Conservation (phyloP, 2,113 vertebrate species). For the Pachyramphus minor region DNA sequence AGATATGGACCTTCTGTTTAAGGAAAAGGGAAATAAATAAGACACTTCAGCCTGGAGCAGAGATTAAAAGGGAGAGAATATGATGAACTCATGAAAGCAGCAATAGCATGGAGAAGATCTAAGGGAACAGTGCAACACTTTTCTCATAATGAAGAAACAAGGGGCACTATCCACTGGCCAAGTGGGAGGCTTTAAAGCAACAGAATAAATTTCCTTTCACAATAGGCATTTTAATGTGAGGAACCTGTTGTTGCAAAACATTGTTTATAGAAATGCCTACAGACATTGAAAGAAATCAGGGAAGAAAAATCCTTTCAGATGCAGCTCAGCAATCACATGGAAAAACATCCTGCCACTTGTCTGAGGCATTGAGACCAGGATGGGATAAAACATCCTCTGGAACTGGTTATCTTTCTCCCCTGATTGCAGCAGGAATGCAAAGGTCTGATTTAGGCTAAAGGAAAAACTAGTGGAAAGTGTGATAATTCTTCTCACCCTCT, state of each 20-base stretch:
- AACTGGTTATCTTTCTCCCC: background rate
- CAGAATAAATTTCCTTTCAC: background rate
- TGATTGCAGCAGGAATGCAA: background rate
- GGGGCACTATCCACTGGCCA: background rate
- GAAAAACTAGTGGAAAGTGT: background rate
- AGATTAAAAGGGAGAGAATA: background rate
- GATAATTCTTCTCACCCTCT: background rate
- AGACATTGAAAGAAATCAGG: background rate
- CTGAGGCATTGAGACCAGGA: background rate
- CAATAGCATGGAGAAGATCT: background rate
- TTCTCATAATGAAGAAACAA: background rate
- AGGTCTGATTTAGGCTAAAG: background rate
- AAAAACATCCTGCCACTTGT: background rate
- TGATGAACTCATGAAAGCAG: background rate
- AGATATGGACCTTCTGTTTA: background rate
- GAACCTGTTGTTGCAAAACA: background rate
- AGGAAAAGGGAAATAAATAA: background rate
- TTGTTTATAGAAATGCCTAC: background rate
- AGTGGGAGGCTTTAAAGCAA: background rate
- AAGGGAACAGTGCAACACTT: background rate
- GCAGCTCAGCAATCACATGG: background rate
- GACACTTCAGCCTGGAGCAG: background rate
- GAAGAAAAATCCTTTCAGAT: background rate
- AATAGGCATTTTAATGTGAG: background rate
- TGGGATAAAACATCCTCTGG: background rate